These are phyloP conservation scores for Sylvietta virens DNA, from an alignment of 2,113 vertebrate species.

Conservation along the genomic window DNA sequence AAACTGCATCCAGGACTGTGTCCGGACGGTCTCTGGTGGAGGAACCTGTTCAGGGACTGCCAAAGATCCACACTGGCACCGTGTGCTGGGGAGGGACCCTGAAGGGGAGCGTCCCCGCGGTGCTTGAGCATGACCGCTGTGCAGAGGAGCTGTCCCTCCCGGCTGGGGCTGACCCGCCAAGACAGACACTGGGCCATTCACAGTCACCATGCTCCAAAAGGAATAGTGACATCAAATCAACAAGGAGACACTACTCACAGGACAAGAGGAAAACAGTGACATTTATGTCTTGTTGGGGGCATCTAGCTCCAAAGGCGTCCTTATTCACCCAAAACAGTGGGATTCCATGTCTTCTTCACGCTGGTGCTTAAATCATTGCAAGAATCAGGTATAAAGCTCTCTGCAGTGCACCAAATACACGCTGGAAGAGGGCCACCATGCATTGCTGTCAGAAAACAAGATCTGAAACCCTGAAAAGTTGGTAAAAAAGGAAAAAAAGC, in stretches of 20 bases:
- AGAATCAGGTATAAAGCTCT: background rate
- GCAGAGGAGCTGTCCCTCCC: background rate
- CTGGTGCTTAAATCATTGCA: background rate
- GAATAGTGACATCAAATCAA: background rate
- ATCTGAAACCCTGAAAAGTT: background rate
- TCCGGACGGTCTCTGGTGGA: background rate
- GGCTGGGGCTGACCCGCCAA: background rate
- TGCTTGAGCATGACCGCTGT: rapidly evolving
- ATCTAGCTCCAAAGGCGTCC: background rate
- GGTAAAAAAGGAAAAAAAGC: background rate
- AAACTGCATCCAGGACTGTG: background rate
- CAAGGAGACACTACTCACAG: background rate
- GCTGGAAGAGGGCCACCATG: background rate
- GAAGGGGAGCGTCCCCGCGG: rapidly evolving
- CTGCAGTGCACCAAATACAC: background rate
- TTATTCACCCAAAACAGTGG: background rate
- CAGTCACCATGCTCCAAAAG: background rate
- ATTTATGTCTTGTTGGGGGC: background rate
- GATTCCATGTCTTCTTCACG: background rate
- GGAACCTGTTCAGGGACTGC: background rate
- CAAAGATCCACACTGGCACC: background rate
- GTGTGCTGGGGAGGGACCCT: background rate
- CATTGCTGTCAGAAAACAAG: background rate
- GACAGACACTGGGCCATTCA: background rate
- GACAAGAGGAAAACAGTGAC: background rate